Conservation (phyloP, 2,113 vertebrate species). For the Oncorhynchus masou region DNA sequence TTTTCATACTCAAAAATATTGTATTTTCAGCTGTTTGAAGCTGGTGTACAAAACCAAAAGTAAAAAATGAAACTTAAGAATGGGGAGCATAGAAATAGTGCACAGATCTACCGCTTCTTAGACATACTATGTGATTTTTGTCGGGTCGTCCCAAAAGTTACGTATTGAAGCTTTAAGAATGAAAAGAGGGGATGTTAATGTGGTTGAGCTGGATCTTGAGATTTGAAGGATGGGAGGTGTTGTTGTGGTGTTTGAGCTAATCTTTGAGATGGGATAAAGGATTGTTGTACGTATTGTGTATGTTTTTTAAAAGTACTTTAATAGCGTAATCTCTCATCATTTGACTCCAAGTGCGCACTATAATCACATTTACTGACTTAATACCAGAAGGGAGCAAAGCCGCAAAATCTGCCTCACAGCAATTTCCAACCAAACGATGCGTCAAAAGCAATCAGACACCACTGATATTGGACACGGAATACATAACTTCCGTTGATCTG, state of each 20-base stretch:
- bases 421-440: neutral
- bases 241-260: neutral
- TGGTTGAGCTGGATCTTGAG: no score
- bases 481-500: neutral
- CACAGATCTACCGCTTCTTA: no score
- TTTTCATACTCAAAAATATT: no score
- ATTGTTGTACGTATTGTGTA: neutral
- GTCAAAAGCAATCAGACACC: neutral
- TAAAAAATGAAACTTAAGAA: no score
- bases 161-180: no score
- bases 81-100: no score
- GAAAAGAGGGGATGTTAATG: no score
- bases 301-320: neutral
- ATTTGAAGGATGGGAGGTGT: no score
- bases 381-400: slow-evolving; percentile 39
- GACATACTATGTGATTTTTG: no score
- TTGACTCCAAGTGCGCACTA: neutral
- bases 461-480: neutral
- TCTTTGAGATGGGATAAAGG: neutral
- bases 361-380: slow-evolving; percentile 33
- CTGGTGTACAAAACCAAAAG: no score
- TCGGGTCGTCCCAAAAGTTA: no score
- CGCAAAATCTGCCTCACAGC: neutral
- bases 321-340: neutral
- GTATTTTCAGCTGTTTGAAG: no score